Percentiles rank a stretch among this genome's conserved stretches.
phyloP scores from a whole-genome alignment of 2,113 vertebrate species.

The Myodes glareolus region DNA sequence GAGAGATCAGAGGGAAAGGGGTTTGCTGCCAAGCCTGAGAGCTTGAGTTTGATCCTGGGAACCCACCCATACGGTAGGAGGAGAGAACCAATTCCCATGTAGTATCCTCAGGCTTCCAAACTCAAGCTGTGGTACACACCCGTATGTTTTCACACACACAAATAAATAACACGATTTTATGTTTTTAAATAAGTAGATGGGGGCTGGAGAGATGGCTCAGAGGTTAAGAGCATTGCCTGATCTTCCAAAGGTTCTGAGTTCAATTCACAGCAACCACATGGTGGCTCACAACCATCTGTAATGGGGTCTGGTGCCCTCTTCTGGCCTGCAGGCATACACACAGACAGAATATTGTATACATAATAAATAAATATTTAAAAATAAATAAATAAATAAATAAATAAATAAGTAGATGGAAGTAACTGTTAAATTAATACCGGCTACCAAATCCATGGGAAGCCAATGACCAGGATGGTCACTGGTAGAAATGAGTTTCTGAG shows the following conservation, averaged over 20 bases:
- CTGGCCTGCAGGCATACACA: too few species aligned
- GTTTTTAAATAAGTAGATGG: background rate
- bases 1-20: background rate
- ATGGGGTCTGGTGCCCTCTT: too few species aligned
- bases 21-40: background rate
- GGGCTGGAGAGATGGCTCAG: too few species aligned
- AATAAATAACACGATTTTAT: background rate
- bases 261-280: too few species aligned
- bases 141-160: background rate
- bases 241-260: too few species aligned
- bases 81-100: background rate
- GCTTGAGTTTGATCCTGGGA: background rate
- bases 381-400: too few species aligned
- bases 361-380: too few species aligned
- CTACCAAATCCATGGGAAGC: constrained; percentile 39
- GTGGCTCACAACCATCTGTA: too few species aligned
- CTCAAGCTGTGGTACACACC: background rate
- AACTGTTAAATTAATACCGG: background rate
- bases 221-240: too few species aligned
- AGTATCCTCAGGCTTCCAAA: background rate
- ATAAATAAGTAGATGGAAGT: background rate
- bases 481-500: background rate
- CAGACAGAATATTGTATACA: too few species aligned
- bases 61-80: background rate
- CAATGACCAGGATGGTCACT: background rate